Percentiles rank a stretch among this genome's conserved stretches.
Evolutionary conservation across 2,113 vertebrate species (phyloP).

Genomic region (Callionymus lyra): DNA sequence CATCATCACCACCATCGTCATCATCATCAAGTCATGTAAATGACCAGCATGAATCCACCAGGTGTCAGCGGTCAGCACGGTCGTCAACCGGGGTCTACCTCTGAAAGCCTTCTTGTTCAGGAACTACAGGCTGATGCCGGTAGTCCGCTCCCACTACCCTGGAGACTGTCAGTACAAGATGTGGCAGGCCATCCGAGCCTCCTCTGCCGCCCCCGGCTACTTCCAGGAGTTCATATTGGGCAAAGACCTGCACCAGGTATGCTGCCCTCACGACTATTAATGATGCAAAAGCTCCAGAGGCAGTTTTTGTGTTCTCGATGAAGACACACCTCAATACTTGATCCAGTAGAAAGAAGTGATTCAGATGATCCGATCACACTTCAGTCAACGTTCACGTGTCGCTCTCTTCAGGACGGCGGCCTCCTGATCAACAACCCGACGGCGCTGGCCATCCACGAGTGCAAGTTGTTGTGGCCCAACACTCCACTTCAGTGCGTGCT

Average conservation of each 20-base stretch:
- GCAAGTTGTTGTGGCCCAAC: constrained; percentile 90
- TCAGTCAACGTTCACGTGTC: too few species aligned
- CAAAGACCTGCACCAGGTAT: constrained; percentile 90
- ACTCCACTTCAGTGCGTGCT: constrained; percentile 84
- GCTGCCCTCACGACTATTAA: too few species aligned
- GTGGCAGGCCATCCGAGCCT: constrained; percentile 93
- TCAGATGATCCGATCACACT: too few species aligned
- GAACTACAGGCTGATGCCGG: constrained; percentile 90
- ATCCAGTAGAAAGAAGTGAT: too few species aligned
- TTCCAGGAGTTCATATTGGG: constrained; percentile 89
- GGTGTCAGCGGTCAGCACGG: constrained; percentile 91
- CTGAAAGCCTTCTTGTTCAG: constrained; percentile 90
- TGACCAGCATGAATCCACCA: constrained; percentile 37
- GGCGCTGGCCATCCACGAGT: constrained; percentile 88
- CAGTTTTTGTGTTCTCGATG: too few species aligned
- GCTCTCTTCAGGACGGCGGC: constrained; percentile 79
- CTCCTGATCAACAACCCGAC: constrained; percentile 93
- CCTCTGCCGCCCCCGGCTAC: constrained; percentile 94
- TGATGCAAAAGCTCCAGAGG: too few species aligned
- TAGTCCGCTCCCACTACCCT: constrained; percentile 84
- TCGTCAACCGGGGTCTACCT: constrained; percentile 86
- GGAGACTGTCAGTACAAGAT: constrained; percentile 90
- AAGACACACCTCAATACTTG: too few species aligned
- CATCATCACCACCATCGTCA: neutral
- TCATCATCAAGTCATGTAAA: neutral